Evolutionary conservation across 2,888 invertebrate species (phyloP).

Genomic region (Chirona hameri): DNA sequence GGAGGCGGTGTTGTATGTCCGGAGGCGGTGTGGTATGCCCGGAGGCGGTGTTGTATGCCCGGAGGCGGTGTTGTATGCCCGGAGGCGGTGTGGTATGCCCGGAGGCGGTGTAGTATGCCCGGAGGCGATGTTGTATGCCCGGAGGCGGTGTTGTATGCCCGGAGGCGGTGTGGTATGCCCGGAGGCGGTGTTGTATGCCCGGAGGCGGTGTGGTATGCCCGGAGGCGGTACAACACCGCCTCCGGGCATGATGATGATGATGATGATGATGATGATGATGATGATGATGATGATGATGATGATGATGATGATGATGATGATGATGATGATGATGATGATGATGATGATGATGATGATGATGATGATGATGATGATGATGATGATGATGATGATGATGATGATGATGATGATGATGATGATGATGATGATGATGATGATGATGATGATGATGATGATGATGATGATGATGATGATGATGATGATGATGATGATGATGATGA

Average conservation of each 20-base stretch:
- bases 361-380: background rate
- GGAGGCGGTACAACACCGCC: no score
- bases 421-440: conserved; percentile 22
- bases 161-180: no score
- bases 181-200: no score
- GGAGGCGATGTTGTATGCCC: background rate
- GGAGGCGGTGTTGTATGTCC: no score
- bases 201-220: no score
- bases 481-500: conserved; percentile 22
- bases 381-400: conserved; percentile 22
- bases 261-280: conserved; percentile 2
- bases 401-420: conserved; percentile 22
- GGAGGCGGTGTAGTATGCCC: no score
- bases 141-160: no score
- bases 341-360: conserved; percentile 1
- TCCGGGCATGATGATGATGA: background rate
- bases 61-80: no score
- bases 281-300: conserved; percentile 22
- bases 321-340: conserved; percentile 22
- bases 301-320: conserved; percentile 22
- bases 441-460: conserved; percentile 10
- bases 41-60: no score
- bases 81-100: no score
- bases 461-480: conserved; percentile 22
- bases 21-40: no score